Percentiles rank a stretch among this genome's conserved stretches.
Conservation (phyloP, 2,797 vertebrate genomes). For the Lagodon rhomboides region DNA sequence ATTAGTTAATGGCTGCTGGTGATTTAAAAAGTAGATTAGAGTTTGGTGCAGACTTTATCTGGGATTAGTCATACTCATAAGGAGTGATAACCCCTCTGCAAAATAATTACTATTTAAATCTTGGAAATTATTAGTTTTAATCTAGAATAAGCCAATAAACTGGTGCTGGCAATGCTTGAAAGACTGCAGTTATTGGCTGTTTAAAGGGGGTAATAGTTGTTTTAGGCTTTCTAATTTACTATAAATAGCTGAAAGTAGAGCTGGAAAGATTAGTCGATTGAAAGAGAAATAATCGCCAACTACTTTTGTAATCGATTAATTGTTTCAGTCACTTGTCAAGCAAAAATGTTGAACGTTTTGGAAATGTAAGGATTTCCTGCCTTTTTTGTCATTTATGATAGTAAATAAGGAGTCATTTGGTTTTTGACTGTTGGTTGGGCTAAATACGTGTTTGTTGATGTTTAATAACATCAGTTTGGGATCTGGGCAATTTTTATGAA, state of each 20-base stretch:
- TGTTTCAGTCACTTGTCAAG: too few relatives aligned
- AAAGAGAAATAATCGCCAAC: too few relatives aligned
- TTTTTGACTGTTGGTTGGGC: too few relatives aligned
- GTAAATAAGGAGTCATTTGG: too few relatives aligned
- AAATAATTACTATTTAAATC: slow-evolving; percentile 14
- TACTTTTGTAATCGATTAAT: too few relatives aligned
- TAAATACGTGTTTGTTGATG: too few relatives aligned
- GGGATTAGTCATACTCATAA: slow-evolving; percentile 21
- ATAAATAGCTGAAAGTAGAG: not conserved
- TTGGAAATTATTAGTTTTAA: slow-evolving; percentile 13
- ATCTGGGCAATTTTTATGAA: too few relatives aligned
- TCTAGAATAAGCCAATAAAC: not conserved
- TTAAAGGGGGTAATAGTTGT: not conserved
- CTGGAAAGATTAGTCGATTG: too few relatives aligned
- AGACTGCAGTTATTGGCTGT: not conserved
- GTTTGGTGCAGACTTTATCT: slow-evolving; percentile 19
- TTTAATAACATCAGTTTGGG: too few relatives aligned
- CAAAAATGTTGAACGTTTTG: too few relatives aligned
- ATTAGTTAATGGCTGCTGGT: slow-evolving; percentile 18
- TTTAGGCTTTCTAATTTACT: slow-evolving; percentile 29
- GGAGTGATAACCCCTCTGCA: slow-evolving; percentile 13
- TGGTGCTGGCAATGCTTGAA: slow-evolving; percentile 4
- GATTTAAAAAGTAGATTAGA: slow-evolving; percentile 34
- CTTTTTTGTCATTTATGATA: too few relatives aligned
- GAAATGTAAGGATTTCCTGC: too few relatives aligned